phyloP scores from a whole-genome alignment of 2,888 invertebrate genomes.

The Vesta saturnalis region DNA sequence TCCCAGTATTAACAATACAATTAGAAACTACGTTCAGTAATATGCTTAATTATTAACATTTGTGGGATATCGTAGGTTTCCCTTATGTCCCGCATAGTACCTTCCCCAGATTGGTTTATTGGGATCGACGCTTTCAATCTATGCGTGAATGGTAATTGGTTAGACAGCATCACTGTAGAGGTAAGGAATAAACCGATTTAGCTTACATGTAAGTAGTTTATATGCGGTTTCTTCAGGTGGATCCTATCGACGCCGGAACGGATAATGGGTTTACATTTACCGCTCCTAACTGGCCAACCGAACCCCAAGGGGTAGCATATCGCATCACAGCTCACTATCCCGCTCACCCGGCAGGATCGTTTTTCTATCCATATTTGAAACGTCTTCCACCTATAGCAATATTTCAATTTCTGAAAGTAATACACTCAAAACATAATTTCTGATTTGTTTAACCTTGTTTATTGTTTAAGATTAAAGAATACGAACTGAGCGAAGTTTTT shows the following conservation, averaged over 20 bases:
- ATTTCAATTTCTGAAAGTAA: conserved; percentile 90
- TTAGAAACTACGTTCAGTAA: not conserved
- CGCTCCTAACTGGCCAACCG: conserved; percentile 95
- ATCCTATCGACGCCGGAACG: conserved; percentile 92
- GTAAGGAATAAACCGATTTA: conserved; percentile 61
- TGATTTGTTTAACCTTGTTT: not conserved
- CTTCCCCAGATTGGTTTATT: conserved; percentile 95
- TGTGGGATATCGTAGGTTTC: conserved; percentile 74
- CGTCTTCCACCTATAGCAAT: conserved; percentile 90
- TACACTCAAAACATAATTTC: conserved; percentile 13
- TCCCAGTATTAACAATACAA: not conserved
- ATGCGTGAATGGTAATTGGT: conserved; percentile 91
- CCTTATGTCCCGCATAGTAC: conserved; percentile 88
- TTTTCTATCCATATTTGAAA: conserved; percentile 91
- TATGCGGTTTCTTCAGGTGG: conserved; percentile 68
- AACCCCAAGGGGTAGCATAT: conserved; percentile 88
- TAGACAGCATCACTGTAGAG: conserved; percentile 89
- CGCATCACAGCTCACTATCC: conserved; percentile 90
- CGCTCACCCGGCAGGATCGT: conserved; percentile 92
- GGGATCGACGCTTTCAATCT: conserved; percentile 92
- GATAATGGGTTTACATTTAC: conserved; percentile 97
- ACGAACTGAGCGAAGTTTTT: conserved; percentile 87
- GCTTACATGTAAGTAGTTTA: conserved; percentile 23
- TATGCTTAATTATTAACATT: conserved; percentile 16
- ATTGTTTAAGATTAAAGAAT: conserved; percentile 78